Base-by-base conservation (phyloP, 2,113 vertebrate genomes). In the Rhinoderma darwinii region DNA sequence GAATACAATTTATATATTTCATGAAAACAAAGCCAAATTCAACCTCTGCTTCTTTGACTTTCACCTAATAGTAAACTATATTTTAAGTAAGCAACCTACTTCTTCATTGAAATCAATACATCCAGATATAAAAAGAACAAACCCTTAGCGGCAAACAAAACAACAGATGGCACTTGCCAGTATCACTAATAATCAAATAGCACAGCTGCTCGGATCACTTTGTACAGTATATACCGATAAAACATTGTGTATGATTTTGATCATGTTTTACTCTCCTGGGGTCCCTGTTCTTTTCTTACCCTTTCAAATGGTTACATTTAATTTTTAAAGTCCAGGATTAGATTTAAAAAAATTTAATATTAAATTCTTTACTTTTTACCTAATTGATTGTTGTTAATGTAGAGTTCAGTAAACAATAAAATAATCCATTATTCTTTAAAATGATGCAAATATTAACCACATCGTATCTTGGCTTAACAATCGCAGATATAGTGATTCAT, bases 121-220 rank as follows among this genome's bases (percentile, higher is more conserved):
- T 41, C 68, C 68, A 1, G 18, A 25, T 41, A 72, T 72, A 72
- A 39, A 41, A 72, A 41, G 37, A 72, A 72, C 35, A 72, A 72
- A 41, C 37, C 68, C 68, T 72, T 72, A 72, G 68, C 10, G 37
- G 37, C 35, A 41, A 72, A 25, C 35, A 11, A 25, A 72, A 72
- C 68, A 72, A 72, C 68, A 72, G 68, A 72, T 72, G 68, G 68
- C 68, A 41, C 68, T 72, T 41, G 68, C 68, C 68, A 72, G 68
- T 25, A 72, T 72, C 37, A 41, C 68, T 72, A 72, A 72, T 72
- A 72, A 41, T 72, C 35, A 72, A 72, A 72, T 9, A 25, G 32
- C 4, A 72, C 68, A 22, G 32, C 68, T 72, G 68, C 18, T 8
- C 4, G 68, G 35, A 72, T 41, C 37, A 10, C 68, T 41, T 41